Percentiles rank a stretch among this genome's conserved stretches.
These are phyloP conservation scores for Harlomillsia oculata DNA, from an alignment of 1,140 invertebrate genomes.

Conservation along the genomic window DNA sequence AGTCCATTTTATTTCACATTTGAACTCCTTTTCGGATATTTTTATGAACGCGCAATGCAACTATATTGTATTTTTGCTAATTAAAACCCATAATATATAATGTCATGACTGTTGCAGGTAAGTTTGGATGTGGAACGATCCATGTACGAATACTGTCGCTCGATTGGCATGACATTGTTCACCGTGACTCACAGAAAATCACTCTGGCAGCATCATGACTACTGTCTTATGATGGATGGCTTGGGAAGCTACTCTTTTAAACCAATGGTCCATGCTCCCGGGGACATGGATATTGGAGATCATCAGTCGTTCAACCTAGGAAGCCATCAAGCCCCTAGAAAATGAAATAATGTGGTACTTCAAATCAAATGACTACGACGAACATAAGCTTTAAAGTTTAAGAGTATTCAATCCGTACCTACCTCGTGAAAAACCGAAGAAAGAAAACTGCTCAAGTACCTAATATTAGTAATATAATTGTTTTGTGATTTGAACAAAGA, in stretches of 20 bases:
- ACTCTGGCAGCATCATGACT: slow-evolving; percentile 89
- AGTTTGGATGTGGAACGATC: slow-evolving; percentile 94
- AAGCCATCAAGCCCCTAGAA: no score
- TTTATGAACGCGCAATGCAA: neutral
- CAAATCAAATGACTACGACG: no score
- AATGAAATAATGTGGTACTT: no score
- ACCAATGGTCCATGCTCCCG: no score
- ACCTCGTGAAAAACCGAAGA: no score
- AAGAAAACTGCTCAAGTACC: no score
- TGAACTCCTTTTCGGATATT: neutral
- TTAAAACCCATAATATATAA: neutral
- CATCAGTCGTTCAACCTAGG: no score
- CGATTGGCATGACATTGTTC: slow-evolving; percentile 86
- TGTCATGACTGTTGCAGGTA: slow-evolving; percentile 51
- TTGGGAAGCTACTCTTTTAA: slow-evolving; percentile 19
- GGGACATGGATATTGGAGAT: no score
- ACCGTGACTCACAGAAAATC: slow-evolving; percentile 95
- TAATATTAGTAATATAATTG: no score
- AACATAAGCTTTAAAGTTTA: no score
- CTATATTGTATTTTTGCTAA: neutral
- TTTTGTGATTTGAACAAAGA: no score
- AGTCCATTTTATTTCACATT: slow-evolving; percentile 12
- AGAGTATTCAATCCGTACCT: no score
- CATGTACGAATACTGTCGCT: slow-evolving; percentile 87
- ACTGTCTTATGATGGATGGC: slow-evolving; percentile 28